phyloP scores from a whole-genome alignment of 2,113 vertebrate species.

The Paedocypris sp. region DNA sequence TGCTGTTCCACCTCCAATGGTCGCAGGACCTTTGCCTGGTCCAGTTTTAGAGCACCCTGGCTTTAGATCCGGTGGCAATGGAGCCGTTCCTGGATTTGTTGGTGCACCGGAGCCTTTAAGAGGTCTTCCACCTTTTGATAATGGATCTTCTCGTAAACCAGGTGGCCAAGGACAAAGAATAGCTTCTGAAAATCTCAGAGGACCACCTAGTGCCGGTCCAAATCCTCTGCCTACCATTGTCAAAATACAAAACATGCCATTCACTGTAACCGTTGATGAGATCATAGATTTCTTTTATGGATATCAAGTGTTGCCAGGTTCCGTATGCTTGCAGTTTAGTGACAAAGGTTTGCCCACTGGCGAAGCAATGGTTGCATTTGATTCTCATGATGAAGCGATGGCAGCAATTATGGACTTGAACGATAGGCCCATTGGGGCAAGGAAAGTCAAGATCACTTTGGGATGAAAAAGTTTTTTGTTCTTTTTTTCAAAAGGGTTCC shows the following conservation, averaged over 20 bases:
- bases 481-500: background rate
- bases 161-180: constrained; percentile 65
- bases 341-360: constrained; percentile 97
- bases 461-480: constrained; percentile 52
- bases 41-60: constrained; percentile 75
- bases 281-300: constrained; percentile 99
- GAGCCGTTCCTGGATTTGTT: constrained; percentile 67
- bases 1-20: constrained; percentile 64
- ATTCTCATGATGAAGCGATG: constrained; percentile 88
- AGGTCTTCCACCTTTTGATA: constrained; percentile 78
- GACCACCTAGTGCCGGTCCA: constrained; percentile 66
- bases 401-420: constrained; percentile 95
- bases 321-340: constrained; percentile 90
- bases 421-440: constrained; percentile 92
- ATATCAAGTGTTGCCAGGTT: constrained; percentile 91
- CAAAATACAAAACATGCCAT: constrained; percentile 97
- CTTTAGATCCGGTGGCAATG: constrained; percentile 72
- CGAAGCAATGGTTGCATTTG: constrained; percentile 97
- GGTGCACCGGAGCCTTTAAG: constrained; percentile 58
- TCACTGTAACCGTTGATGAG: constrained; percentile 93
- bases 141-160: constrained; percentile 57
- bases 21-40: constrained; percentile 68
- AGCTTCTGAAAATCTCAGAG: constrained; percentile 64
- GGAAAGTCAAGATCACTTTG: constrained; percentile 93
- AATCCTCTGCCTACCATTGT: constrained; percentile 86